Evolutionary conservation across 2,888 invertebrate genomes (phyloP), one percentile per base, ranked within the genome.

Genomic region (Schizaphis graminum): DNA sequence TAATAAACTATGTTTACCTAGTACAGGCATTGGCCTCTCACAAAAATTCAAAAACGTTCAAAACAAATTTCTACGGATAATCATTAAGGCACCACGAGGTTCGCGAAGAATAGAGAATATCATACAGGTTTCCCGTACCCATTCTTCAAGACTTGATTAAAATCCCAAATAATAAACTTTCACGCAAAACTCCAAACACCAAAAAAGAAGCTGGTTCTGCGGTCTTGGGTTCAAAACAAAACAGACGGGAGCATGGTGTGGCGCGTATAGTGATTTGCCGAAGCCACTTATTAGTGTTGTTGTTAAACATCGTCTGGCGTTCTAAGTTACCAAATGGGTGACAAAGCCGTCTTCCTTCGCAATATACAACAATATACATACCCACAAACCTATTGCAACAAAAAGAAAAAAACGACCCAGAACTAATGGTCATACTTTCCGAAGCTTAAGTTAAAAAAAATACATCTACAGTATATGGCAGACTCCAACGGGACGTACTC

Each of bases 1-100:
- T n/a, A 67, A n/a, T 67, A 5, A n/a, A n/a, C n/a, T 4, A 67
- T 16, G 16, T 0, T 13, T n/a, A n/a, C 0, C 4, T 0, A 13
- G 13, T n/a, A 4, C 0, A 5, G n/a, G n/a, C 11, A 28, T 28
- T 28, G 16, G 5, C 67, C 1, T 67, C 16, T n/a, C n/a, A 1
- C 4, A 16, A 16, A 67, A 21, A 35, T 67, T 67, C n/a, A 5
- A n/a, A 67, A 67, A n/a, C 10, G 1, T n/a, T 4, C 4, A 5
- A 67, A 67, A 67, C 13, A 67, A 67, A 67, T 13, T 67, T n/a
- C 16, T n/a, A 67, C 1, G 13, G 13, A 67, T 67, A n/a, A 67
- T 4, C 5, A n/a, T 16, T 16, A 67, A 67, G 67, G n/a, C 16
- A 5, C 13, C n/a, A n/a, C n/a, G 4, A 35, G 1, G 16, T 67